Conservation (phyloP, 1,140 invertebrate genomes). For the Drosophila orena region DNA sequence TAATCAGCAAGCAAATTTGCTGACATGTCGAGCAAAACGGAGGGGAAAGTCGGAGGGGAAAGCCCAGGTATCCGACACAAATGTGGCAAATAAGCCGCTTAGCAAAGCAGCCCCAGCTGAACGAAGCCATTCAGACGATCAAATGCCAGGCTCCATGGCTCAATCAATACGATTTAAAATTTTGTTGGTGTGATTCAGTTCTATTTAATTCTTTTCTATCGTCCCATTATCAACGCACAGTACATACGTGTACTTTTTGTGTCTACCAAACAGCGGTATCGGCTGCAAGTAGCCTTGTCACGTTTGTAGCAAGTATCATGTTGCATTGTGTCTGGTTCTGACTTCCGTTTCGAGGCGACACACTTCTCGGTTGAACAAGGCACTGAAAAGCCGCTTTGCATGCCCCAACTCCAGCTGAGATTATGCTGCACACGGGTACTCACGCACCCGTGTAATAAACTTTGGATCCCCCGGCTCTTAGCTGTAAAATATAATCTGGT, state of each 20-base stretch:
- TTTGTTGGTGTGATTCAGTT: background rate
- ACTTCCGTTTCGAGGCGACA: background rate
- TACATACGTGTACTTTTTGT: background rate
- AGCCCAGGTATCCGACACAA: background rate
- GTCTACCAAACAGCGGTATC: background rate
- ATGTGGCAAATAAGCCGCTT: slow-evolving; percentile 22
- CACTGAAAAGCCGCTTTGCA: slow-evolving; percentile 7
- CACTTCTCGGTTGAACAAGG: background rate
- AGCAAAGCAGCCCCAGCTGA: no score
- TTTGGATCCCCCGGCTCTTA: slow-evolving; percentile 27
- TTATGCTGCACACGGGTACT: slow-evolving; percentile 1
- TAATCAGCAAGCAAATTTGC: slow-evolving; percentile 68
- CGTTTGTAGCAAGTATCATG: background rate
- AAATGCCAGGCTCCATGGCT: background rate
- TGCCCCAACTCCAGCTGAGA: background rate
- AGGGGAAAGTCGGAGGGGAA: slow-evolving; percentile 22
- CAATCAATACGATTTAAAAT: background rate
- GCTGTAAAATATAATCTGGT: slow-evolving; percentile 53
- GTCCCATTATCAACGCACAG: no score
- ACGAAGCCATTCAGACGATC: no score
- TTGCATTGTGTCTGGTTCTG: slow-evolving; percentile 1
- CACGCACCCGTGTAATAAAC: slow-evolving; percentile 21
- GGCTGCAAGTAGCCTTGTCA: background rate
- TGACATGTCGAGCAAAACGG: slow-evolving; percentile 57
- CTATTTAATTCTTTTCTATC: background rate